Conservation (phyloP, 2,797 vertebrate species). For the Mycteria americana region DNA sequence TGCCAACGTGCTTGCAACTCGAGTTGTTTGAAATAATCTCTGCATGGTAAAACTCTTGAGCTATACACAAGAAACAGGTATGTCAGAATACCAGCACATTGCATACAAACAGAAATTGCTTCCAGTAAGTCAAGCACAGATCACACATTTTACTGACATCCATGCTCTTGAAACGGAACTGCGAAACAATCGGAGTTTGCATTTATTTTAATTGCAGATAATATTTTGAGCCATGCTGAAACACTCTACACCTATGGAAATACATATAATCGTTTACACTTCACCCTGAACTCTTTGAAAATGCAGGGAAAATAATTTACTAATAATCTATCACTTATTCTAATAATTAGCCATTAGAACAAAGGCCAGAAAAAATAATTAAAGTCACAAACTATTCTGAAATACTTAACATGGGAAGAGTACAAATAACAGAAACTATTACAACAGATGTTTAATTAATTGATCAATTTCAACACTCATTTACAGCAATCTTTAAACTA, state of each 20-base stretch:
- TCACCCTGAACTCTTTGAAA: background rate
- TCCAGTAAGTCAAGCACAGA: background rate
- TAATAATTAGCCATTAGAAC: background rate
- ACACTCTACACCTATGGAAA: background rate
- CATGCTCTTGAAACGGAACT: background rate
- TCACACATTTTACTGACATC: background rate
- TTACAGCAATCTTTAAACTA: background rate
- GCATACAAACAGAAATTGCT: background rate
- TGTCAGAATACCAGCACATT: background rate
- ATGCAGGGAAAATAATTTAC: background rate
- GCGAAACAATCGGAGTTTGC: background rate
- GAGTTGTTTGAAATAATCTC: background rate
- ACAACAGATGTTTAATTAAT: background rate
- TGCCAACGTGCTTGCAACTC: background rate
- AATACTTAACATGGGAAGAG: background rate
- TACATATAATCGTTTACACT: background rate
- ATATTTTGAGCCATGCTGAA: background rate
- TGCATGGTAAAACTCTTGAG: background rate
- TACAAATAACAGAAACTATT: background rate
- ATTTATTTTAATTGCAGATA: background rate
- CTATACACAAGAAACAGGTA: background rate
- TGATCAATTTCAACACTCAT: background rate
- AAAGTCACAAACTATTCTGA: background rate
- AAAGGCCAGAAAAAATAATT: background rate
- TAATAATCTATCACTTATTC: background rate